Percentiles rank a stretch among this genome's conserved stretches.
Evolutionary conservation across 2,888 invertebrate genomes (phyloP).

Genomic region (Brachyopa scutellaris): DNA sequence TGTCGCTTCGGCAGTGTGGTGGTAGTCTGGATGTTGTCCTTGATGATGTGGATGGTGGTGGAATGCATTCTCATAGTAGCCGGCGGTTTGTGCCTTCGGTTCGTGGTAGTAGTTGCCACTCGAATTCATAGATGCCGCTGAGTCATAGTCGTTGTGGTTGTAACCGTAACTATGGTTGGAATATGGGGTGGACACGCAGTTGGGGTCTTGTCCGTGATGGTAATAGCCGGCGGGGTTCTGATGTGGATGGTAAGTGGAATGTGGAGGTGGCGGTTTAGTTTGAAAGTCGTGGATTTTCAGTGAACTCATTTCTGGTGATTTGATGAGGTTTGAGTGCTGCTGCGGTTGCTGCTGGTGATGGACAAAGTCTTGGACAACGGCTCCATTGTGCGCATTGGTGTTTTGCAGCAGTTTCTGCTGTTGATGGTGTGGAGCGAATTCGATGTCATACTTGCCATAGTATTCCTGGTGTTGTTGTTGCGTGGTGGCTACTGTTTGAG

Average conservation of each 20-base stretch:
- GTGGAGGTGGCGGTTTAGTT: constrained; percentile 73
- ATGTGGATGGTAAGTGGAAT: constrained; percentile 77
- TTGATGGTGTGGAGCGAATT: constrained; percentile 75
- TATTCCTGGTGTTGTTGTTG: constrained; percentile 77
- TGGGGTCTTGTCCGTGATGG: constrained; percentile 77
- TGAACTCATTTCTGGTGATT: constrained; percentile 73
- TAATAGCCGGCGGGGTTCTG: constrained; percentile 78
- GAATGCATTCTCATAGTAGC: constrained; percentile 79
- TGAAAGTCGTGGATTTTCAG: constrained; percentile 76
- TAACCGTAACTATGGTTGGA: constrained; percentile 75
- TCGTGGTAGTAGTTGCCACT: constrained; percentile 79
- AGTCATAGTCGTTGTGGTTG: constrained; percentile 76
- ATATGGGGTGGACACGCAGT: constrained; percentile 74
- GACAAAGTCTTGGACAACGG: constrained; percentile 44
- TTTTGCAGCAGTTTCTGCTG: constrained; percentile 75
- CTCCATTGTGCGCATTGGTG: constrained; percentile 51
- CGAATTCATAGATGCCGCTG: constrained; percentile 76
- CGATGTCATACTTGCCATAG: constrained; percentile 81
- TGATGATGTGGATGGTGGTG: constrained; percentile 73
- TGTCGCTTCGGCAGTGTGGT: constrained; percentile 41
- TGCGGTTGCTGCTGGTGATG: constrained; percentile 74
- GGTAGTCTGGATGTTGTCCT: constrained; percentile 63
- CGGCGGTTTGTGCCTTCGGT: constrained; percentile 77
- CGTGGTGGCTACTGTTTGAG: constrained; percentile 40
- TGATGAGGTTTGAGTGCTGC: constrained; percentile 72